Conservation (phyloP, 2,888 invertebrate genomes). For the Eilema caniola region DNA sequence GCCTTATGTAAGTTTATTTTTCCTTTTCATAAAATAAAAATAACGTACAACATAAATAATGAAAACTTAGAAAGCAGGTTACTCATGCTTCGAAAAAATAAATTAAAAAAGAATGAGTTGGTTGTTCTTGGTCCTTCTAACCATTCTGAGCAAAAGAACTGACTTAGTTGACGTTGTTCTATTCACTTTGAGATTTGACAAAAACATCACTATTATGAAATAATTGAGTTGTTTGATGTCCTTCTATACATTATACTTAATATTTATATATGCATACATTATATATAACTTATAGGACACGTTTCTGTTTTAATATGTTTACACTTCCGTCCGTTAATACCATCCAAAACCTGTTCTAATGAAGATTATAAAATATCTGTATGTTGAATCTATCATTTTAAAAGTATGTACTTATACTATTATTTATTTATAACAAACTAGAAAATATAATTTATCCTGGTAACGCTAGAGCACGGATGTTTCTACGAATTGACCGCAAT, state of each 20-base stretch:
- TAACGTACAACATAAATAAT: background rate
- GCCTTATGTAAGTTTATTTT: background rate
- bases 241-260: background rate
- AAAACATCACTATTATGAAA: background rate
- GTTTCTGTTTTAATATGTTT: background rate
- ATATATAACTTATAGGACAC: constrained; percentile 1
- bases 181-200: background rate
- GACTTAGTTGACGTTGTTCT: too few relatives aligned
- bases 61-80: too few relatives aligned
- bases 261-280: background rate
- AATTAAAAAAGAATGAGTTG: too few relatives aligned
- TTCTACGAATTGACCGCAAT: background rate
- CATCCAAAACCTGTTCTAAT: constrained; percentile 6
- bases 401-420: background rate
- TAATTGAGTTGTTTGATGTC: background rate
- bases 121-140: background rate
- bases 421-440: background rate
- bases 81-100: too few relatives aligned
- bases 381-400: background rate
- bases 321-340: constrained; percentile 8
- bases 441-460: background rate
- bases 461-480: background rate
- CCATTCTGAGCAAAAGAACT: background rate
- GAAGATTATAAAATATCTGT: background rate
- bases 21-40: background rate